Base-by-base conservation (phyloP, 2,888 invertebrate species). In the Anoncus sp. region DNA sequence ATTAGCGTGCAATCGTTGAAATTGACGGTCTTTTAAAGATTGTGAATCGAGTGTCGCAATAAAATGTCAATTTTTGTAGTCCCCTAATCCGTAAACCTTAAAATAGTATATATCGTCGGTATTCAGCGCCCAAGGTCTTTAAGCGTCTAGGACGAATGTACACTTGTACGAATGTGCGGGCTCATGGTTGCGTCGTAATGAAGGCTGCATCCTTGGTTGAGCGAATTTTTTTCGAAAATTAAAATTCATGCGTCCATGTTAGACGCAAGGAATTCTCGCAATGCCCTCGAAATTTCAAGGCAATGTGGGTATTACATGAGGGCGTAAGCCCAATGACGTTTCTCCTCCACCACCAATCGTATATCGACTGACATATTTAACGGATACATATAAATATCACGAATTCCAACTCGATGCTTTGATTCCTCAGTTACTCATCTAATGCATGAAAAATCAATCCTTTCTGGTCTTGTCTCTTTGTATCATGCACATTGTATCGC, bases 391-490 rank as follows among this genome's bases (percentile, higher is more conserved):
- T 38, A 38, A 6, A 38, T 12, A 12, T 24, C 16, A 53, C 27
- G 40, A 66, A 12, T 40, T 27, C 24, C 12, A 35, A 27, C 3
- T 66, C 40, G 14, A 38, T n/a, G 51, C 24, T 53, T 53, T 22
- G 22, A 43, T 43, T 53, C 22, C 43, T 24, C 18, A 4, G 35
- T 63, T 53, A 69, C 59, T 70, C 73, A 73, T 73, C 53, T 65
- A 60, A 45, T 45, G 51, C 40, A 45, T 69, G 51, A 40, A 77
- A 77, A 77, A 77, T 77, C 74, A 77, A 77, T 77, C 65, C 35
- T 49, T 53, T 49, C 20, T n/a, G 40, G 31, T 62, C 51, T 24
- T n/a, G n/a, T n/a, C n/a, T n/a, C n/a, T 51, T 62, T 40, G 22
- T 45, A 20, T 53, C 40, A 16, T 43, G 10, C 16, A 51, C 20